phyloP scores from a whole-genome alignment of 1,140 invertebrate genomes.

The Drosophila bocqueti region DNA sequence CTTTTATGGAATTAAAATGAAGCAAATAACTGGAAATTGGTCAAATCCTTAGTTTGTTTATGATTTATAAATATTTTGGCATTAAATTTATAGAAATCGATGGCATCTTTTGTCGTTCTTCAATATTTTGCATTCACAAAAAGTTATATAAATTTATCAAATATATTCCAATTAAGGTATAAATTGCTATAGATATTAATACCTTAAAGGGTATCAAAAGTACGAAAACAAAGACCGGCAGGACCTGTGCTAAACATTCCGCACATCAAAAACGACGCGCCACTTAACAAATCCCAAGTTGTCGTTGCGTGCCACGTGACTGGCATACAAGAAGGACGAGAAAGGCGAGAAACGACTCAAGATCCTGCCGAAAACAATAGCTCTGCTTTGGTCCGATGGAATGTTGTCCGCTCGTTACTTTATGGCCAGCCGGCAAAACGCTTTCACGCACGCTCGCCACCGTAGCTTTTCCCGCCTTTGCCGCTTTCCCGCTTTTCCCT shows the following conservation, averaged over 20 bases:
- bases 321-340: conserved; percentile 51
- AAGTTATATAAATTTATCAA: background rate
- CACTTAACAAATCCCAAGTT: conserved; percentile 83
- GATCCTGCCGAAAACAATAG: conserved; percentile 69
- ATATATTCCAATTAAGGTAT: background rate
- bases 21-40: no score
- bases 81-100: no score
- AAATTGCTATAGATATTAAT: no score
- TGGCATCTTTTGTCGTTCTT: no score
- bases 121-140: background rate
- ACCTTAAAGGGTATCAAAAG: background rate
- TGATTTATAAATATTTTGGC: no score
- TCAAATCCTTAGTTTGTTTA: no score
- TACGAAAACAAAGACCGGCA: background rate
- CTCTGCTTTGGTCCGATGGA: conserved; percentile 74
- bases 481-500: background rate
- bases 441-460: conserved; percentile 78
- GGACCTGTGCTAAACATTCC: conserved; percentile 55
- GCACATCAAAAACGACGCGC: conserved; percentile 74
- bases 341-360: conserved; percentile 20
- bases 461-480: conserved; percentile 3
- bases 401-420: conserved; percentile 51
- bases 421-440: conserved; percentile 72
- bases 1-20: no score
- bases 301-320: conserved; percentile 82